Percentiles rank a stretch among this genome's conserved stretches.
These are phyloP conservation scores for Drosophila merina DNA, from an alignment of 2,888 invertebrate genomes.

Conservation along the genomic window DNA sequence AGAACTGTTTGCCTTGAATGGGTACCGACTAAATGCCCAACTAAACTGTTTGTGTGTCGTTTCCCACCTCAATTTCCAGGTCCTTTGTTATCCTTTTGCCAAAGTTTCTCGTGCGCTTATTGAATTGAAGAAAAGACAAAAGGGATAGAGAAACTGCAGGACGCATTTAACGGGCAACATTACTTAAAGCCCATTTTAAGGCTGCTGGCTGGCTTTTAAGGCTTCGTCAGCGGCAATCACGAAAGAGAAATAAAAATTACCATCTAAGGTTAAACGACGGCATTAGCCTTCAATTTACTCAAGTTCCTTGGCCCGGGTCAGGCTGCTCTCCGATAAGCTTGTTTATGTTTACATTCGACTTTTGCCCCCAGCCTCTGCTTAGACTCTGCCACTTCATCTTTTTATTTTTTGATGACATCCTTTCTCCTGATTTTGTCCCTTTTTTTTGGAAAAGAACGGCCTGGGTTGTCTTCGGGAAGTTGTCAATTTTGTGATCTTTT, in stretches of 20 bases:
- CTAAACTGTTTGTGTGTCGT: slow-evolving; percentile 21
- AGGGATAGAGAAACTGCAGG: neutral
- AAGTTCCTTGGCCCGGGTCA: slow-evolving; percentile 31
- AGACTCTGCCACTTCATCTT: slow-evolving; percentile 25
- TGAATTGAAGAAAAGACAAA: slow-evolving; percentile 43
- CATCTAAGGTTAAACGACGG: slow-evolving; percentile 58
- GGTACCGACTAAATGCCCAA: neutral
- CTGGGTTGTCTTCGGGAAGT: slow-evolving; percentile 35
- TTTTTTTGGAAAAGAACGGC: slow-evolving; percentile 31
- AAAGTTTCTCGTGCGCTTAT: slow-evolving; percentile 29
- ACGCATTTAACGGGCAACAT: slow-evolving; percentile 4
- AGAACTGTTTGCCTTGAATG: slow-evolving; percentile 11
- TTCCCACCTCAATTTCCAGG: slow-evolving; percentile 6
- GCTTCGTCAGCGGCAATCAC: slow-evolving; percentile 61
- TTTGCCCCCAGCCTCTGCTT: slow-evolving; percentile 21
- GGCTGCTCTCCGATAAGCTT: slow-evolving; percentile 57
- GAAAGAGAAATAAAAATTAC: slow-evolving; percentile 43
- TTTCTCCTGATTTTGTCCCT: slow-evolving; percentile 63
- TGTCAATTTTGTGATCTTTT: slow-evolving; percentile 42
- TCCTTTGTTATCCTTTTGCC: slow-evolving; percentile 16
- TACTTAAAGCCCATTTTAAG: slow-evolving; percentile 27
- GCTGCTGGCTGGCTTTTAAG: slow-evolving; percentile 31
- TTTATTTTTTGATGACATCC: slow-evolving; percentile 60
- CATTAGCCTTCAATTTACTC: slow-evolving; percentile 60
- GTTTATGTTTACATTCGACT: slow-evolving; percentile 66